A percentile compares a stretch with the other conserved stretches of the same genome.
Evolutionary conservation across 2,113 vertebrate species (phyloP).

Genomic region (Daubentonia madagascariensis): DNA sequence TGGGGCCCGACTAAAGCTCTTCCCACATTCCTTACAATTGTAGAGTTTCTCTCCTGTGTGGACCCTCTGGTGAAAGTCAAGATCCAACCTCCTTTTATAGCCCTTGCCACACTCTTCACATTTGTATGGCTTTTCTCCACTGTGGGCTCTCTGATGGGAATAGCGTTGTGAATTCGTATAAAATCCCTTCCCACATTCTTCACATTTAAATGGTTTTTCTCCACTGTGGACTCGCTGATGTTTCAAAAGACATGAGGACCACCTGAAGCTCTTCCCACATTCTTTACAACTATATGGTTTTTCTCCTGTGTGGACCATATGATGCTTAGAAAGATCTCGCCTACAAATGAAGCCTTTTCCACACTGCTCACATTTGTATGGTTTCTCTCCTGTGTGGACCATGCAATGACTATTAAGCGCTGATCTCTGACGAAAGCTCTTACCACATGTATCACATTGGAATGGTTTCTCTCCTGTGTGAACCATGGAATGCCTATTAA

Average conservation of each 20-base stretch:
- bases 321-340: constrained; percentile 48
- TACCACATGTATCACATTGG: constrained; percentile 52
- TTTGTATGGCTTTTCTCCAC: constrained; percentile 42
- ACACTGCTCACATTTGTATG: constrained; percentile 17
- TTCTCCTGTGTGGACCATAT: constrained; percentile 79
- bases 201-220: constrained; percentile 53
- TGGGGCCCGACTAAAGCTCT: constrained; percentile 29
- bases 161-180: neutral
- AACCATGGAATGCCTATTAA: constrained; percentile 47
- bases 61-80: constrained; percentile 7
- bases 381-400: constrained; percentile 58
- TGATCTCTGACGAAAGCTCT: constrained; percentile 47
- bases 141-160: constrained; percentile 55
- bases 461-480: constrained; percentile 62
- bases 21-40: constrained; percentile 19
- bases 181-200: constrained; percentile 53
- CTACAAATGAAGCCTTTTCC: constrained; percentile 7
- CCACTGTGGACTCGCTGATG: constrained; percentile 50
- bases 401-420: constrained; percentile 43
- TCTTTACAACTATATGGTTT: constrained; percentile 80
- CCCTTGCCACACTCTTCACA: constrained; percentile 66
- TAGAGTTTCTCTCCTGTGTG: neutral
- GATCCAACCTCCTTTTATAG: neutral
- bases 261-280: constrained; percentile 61
- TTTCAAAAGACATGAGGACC: constrained; percentile 2